Base-by-base conservation (phyloP, 2,888 invertebrate genomes). In the Meloe dianella region DNA sequence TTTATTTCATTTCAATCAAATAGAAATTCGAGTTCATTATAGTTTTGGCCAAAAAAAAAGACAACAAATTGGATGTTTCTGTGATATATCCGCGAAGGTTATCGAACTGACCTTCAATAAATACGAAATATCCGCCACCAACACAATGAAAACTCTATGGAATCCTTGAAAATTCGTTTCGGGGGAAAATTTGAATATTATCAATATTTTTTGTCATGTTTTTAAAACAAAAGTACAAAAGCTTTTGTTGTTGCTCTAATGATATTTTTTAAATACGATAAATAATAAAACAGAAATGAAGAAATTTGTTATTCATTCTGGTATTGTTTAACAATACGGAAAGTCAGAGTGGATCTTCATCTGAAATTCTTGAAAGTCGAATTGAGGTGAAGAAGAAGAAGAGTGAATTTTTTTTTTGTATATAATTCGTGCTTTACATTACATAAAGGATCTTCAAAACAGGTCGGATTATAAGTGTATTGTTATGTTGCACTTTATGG, bases 301-400 rank as follows among this genome's bases (percentile, higher is more conserved):
- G 65, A 75, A 75, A 78, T 78, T 79, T 79, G 77, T 77, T 79
- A 78, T 78, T 78, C 78, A 78, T 79, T 76, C 75, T 73, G 74
- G 73, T 75, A 77, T 75, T 75, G 77, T 75, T 75, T 73, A 75
- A 78, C 78, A 78, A 77, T 77, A 76, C 74, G 67, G 61, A 66
- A 73, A 79, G 77, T 77, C 79, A 80, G 77, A 80, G 80, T 80
- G 80, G 80, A 80, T 81, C 80, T 81, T 75, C 76, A 80, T 81
- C 80, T 80, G 69, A 76, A 78, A 79, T 81, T 78, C 79, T 72
- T 72, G 75, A 75, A 78, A 78, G 69, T 73, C 71, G 62, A 58
- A 67, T 71, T 67, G 54, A 65, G 59, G 54, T 57, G 56, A 17
- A 54, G 54, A 54, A 54, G 35, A 14, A 20, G 35, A 41, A 5